Percentiles rank a stretch among this genome's conserved stretches.
phyloP scores from a whole-genome alignment of 2,113 vertebrate species.

The Rhipidura dahli region DNA sequence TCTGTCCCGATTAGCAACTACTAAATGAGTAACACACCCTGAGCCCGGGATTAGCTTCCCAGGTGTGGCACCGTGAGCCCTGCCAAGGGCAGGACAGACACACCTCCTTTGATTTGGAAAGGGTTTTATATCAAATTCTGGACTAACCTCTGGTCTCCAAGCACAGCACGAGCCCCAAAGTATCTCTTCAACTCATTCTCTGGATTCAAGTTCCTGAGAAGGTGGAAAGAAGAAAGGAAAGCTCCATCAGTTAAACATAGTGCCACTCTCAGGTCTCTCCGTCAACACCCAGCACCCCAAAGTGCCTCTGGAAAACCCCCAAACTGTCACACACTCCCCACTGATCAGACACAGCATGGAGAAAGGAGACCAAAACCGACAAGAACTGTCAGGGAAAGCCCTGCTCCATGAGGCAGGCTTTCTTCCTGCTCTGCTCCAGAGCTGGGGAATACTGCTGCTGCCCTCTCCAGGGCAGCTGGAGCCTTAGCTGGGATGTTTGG shows the following conservation, averaged over 20 bases:
- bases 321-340: not conserved
- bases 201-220: slow-evolving; percentile 89
- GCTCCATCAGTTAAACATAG: not conserved
- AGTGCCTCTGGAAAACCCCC: not conserved
- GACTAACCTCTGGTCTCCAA: slow-evolving; percentile 91
- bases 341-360: not conserved
- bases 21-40: not conserved
- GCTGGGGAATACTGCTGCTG: slow-evolving; percentile 3
- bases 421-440: not conserved
- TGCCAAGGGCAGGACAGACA: not conserved
- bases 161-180: slow-evolving; percentile 92
- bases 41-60: not conserved
- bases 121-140: not conserved
- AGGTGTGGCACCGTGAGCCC: not conserved
- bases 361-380: not conserved
- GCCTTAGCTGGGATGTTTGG: not conserved
- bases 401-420: not conserved
- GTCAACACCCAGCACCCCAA: not conserved
- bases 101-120: fast-evolving
- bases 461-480: slow-evolving; percentile 35
- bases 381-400: not conserved
- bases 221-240: not conserved
- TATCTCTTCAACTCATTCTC: slow-evolving; percentile 96
- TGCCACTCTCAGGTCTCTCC: not conserved
- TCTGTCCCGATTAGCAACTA: not conserved